Evolutionary conservation across 23 tunicate genomes (phyloP).

Genomic region (Trididemnum nubilum): DNA sequence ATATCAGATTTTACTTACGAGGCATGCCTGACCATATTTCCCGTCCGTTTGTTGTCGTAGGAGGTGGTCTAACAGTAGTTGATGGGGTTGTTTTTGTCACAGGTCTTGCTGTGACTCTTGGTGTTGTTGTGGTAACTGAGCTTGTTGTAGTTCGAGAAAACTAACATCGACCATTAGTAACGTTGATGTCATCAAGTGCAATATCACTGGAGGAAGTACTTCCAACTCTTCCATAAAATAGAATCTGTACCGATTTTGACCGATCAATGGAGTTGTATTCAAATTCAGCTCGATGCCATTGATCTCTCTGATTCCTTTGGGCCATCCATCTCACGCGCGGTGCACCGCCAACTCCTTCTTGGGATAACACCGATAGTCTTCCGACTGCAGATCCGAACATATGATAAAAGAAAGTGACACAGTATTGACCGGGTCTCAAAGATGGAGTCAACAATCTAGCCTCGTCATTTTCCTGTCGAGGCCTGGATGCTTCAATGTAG

Average conservation of each 20-base stretch:
- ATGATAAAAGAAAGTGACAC: slow-evolving; percentile 49
- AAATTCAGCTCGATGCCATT: slow-evolving; percentile 19
- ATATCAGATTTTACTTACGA: background rate
- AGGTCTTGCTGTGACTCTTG: background rate
- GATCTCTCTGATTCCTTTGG: slow-evolving; percentile 36
- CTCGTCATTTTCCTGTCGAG: background rate
- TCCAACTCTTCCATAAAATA: slow-evolving; percentile 27
- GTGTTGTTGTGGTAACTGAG: background rate
- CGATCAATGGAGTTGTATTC: slow-evolving; percentile 17
- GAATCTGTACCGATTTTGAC: slow-evolving; percentile 12
- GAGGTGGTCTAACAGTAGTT: background rate
- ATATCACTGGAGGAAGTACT: slow-evolving; percentile 36
- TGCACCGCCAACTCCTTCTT: background rate
- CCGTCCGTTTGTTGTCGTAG: background rate
- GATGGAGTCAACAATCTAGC: background rate
- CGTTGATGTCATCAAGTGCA: slow-evolving; percentile 41
- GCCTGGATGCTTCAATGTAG: slow-evolving; percentile 4
- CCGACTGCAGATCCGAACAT: slow-evolving; percentile 62
- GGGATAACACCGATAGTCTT: slow-evolving; percentile 35
- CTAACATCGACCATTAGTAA: slow-evolving; percentile 7
- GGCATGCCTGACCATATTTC: background rate
- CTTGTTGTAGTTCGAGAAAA: background rate
- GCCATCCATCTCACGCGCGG: background rate
- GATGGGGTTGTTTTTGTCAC: background rate
- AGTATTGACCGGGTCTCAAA: background rate